These are phyloP conservation scores for Okamejei kenojei DNA, from an alignment of 2,797 vertebrate species.

Conservation along the genomic window DNA sequence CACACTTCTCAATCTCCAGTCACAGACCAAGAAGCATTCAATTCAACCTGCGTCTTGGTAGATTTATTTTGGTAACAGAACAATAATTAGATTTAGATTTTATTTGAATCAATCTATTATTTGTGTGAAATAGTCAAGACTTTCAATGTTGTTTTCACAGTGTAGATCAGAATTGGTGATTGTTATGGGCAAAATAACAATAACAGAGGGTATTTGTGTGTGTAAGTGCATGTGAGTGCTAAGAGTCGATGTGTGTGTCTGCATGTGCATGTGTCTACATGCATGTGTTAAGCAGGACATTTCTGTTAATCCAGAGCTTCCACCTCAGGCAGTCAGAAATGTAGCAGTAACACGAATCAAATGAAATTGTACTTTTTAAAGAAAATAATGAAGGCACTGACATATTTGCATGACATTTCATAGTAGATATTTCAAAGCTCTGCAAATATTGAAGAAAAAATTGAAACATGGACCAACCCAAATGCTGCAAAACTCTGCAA, in stretches of 20 bases:
- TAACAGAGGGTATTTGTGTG: background rate
- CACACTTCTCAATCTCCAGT: background rate
- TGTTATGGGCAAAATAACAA: background rate
- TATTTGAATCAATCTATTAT: background rate
- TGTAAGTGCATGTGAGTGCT: background rate
- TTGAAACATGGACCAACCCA: background rate
- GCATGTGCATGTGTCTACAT: background rate
- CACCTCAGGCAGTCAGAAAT: background rate
- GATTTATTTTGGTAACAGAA: background rate
- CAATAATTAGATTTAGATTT: background rate
- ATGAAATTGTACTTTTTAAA: background rate
- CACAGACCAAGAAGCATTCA: background rate
- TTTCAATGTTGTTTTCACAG: background rate
- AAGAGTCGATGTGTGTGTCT: background rate
- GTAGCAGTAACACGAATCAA: background rate
- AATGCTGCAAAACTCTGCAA: background rate
- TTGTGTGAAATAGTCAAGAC: background rate
- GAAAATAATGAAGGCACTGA: background rate
- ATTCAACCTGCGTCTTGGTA: background rate
- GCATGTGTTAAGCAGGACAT: background rate
- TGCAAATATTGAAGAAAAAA: background rate
- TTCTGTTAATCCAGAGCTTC: background rate
- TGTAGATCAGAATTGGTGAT: background rate
- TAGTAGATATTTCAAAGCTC: background rate
- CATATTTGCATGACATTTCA: background rate